A percentile compares a stretch with the other conserved stretches of the same genome.
phyloP scores from a whole-genome alignment of 53 echinoderm and acorn worm species.

The Holothuria scabra region DNA sequence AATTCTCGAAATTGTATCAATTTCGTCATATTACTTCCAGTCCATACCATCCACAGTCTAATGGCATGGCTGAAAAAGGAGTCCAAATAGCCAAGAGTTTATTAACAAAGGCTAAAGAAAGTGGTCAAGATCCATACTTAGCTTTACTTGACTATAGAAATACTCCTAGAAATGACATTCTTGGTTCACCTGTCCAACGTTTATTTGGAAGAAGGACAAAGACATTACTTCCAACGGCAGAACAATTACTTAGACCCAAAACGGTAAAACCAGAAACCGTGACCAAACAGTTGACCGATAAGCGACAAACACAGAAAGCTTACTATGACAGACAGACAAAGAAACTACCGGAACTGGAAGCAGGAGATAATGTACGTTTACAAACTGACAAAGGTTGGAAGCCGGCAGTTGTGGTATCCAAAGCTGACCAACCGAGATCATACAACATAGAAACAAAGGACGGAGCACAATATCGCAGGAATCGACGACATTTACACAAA shows the following conservation, averaged over 20 bases:
- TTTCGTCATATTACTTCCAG: slow-evolving; percentile 11
- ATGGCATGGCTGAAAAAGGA: slow-evolving; percentile 56
- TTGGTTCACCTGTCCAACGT: slow-evolving; percentile 48
- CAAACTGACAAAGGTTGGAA: too few species aligned
- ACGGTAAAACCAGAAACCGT: neutral
- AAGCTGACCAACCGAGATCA: too few species aligned
- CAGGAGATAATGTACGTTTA: too few species aligned
- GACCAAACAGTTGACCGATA: too few species aligned
- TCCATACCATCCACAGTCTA: too few species aligned
- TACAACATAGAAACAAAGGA: too few species aligned
- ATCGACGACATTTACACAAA: too few species aligned
- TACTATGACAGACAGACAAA: too few species aligned
- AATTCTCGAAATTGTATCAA: slow-evolving; percentile 12
- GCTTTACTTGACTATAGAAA: slow-evolving; percentile 36
- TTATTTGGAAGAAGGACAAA: slow-evolving; percentile 39
- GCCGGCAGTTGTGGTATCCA: too few species aligned
- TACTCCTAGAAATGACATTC: slow-evolving; percentile 28
- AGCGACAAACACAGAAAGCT: too few species aligned
- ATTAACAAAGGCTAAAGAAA: slow-evolving; percentile 29
- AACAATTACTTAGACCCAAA: slow-evolving; percentile 27
- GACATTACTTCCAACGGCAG: slow-evolving; percentile 29
- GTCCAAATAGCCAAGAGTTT: slow-evolving; percentile 57
- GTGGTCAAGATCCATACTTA: slow-evolving; percentile 35
- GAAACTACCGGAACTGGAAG: too few species aligned
- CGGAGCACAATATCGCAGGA: too few species aligned